Conservation (phyloP, 1,140 invertebrate genomes). For the Megalopta genalis region DNA sequence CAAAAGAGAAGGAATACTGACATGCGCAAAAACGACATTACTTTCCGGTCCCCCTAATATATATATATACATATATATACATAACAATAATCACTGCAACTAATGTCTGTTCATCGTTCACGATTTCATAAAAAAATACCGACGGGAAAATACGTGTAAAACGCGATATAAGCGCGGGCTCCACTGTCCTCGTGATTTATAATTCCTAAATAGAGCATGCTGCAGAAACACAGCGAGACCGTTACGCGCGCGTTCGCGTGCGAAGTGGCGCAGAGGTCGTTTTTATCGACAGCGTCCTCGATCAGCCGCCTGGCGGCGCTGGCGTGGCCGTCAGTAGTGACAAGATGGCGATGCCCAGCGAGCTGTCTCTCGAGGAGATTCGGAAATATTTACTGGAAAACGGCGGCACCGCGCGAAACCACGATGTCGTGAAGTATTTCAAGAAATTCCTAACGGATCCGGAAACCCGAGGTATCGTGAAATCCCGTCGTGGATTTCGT, state of each 20-base stretch:
- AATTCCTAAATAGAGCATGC: no score
- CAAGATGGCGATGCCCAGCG: conserved; percentile 85
- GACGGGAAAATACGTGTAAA: no score
- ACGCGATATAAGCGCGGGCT: no score
- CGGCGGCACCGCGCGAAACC: conserved; percentile 92
- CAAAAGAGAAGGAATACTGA: no score
- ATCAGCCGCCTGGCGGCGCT: conserved; percentile 51
- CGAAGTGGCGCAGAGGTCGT: conserved; percentile 10
- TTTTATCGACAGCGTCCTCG: conserved; percentile 52
- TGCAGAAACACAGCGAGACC: not conserved
- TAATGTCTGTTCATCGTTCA: no score
- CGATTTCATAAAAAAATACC: no score
- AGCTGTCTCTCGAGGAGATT: conserved; percentile 90
- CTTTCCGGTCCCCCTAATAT: no score
- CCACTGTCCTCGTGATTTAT: no score
- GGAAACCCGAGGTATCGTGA: conserved; percentile 85
- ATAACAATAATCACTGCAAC: no score
- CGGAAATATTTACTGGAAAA: conserved; percentile 90
- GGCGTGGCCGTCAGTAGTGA: conserved; percentile 55
- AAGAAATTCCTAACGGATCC: conserved; percentile 91
- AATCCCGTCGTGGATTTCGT: not conserved
- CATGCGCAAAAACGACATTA: no score
- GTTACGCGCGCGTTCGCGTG: not conserved
- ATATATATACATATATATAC: no score
- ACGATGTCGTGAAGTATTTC: conserved; percentile 93